Percentiles rank a stretch among this genome's conserved stretches.
Evolutionary conservation across 2,113 vertebrate genomes (phyloP).

Genomic region (Megaptera novaeangliae): DNA sequence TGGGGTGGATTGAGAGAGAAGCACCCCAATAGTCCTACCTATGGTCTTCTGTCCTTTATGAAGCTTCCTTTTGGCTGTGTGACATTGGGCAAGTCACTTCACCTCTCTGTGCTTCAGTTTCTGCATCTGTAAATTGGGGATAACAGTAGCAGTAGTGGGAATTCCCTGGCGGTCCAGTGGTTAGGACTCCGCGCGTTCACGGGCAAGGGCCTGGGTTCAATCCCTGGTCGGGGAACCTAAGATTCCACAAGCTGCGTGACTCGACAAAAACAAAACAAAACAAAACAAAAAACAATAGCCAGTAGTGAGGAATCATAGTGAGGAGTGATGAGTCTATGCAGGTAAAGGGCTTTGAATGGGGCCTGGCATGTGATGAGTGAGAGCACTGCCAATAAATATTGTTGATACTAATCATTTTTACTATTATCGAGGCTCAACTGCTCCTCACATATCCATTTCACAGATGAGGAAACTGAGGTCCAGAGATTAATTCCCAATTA

Average conservation of each 20-base stretch:
- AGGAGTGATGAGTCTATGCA: neutral
- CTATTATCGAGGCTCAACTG: neutral
- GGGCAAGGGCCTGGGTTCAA: neutral
- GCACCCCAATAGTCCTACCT: neutral
- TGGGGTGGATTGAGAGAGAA: neutral
- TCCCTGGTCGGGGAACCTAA: neutral
- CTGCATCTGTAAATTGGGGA: neutral
- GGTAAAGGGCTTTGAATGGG: neutral
- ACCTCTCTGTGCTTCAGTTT: neutral
- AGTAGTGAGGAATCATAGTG: neutral
- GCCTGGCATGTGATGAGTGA: neutral
- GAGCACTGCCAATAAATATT: fast-evolving
- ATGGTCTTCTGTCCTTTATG: neutral
- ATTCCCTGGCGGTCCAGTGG: neutral
- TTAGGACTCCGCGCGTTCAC: neutral
- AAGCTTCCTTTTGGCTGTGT: neutral
- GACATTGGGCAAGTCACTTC: neutral
- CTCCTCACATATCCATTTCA: neutral
- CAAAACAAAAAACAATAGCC: no score
- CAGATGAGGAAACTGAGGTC: neutral
- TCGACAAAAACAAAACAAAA: neutral
- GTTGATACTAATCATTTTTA: neutral
- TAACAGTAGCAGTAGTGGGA: neutral
- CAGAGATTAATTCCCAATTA: neutral
- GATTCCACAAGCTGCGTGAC: neutral